Conservation (phyloP, 2,113 vertebrate species). For the Stegostoma tigrinum region DNA sequence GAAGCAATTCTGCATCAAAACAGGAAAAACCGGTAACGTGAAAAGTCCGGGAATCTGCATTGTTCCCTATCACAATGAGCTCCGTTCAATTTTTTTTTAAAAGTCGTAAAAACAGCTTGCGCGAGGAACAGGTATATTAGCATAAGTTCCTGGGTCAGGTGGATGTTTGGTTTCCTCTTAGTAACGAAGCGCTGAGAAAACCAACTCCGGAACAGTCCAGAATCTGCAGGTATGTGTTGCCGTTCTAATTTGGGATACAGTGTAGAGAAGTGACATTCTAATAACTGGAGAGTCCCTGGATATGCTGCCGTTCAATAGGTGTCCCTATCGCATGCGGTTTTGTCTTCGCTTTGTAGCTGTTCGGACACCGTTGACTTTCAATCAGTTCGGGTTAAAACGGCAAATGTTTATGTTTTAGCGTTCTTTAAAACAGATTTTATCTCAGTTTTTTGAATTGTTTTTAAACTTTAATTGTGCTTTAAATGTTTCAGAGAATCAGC, state of each 20-base stretch:
- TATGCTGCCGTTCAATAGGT: not conserved
- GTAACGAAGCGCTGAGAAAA: not conserved
- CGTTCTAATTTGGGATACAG: too few relatives aligned
- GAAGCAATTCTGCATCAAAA: not conserved
- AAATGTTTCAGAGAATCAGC: not conserved
- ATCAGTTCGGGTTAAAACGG: not conserved
- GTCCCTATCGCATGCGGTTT: not conserved
- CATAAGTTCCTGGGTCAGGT: not conserved
- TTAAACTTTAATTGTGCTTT: not conserved
- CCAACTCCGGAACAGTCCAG: not conserved
- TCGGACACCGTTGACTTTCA: not conserved
- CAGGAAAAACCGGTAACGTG: not conserved
- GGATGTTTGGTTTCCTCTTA: conserved; percentile 12
- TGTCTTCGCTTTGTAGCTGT: not conserved
- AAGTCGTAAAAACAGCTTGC: not conserved
- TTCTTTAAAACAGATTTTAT: not conserved
- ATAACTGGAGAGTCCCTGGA: not conserved
- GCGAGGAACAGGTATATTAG: not conserved
- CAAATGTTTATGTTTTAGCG: not conserved
- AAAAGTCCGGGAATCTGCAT: not conserved
- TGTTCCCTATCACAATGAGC: not conserved
- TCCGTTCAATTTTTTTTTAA: not conserved
- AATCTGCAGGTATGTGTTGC: not conserved
- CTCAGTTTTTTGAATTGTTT: too few relatives aligned
- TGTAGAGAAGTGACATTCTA: not conserved